Evolutionary conservation across 2,888 invertebrate species (phyloP).

Genomic region (Troglohyphantes excavatus): DNA sequence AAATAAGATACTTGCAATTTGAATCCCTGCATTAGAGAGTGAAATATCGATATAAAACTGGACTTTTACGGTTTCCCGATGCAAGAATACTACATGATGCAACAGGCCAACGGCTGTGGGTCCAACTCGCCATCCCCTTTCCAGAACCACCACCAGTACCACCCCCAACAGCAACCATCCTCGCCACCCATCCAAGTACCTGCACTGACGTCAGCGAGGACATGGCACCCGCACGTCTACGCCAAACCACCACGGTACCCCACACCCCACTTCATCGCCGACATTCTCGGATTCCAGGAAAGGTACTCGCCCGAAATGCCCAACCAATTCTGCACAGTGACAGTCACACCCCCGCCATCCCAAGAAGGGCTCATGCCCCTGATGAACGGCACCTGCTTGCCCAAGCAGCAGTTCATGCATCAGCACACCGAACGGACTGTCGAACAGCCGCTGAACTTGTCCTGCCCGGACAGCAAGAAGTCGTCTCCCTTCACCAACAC

Average conservation of each 20-base stretch:
- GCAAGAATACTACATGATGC: slow-evolving; percentile 77
- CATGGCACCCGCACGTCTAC: slow-evolving; percentile 95
- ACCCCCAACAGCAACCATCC: slow-evolving; percentile 45
- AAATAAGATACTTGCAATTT: not conserved
- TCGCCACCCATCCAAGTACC: slow-evolving; percentile 54
- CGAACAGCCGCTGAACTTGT: slow-evolving; percentile 74
- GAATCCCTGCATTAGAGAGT: not conserved
- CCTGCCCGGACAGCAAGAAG: slow-evolving; percentile 72
- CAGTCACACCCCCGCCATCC: slow-evolving; percentile 15
- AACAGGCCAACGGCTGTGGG: slow-evolving; percentile 73
- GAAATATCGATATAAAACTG: not conserved
- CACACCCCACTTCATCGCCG: slow-evolving; percentile 93
- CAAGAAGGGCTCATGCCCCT: slow-evolving; percentile 37
- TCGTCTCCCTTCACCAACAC: slow-evolving; percentile 44
- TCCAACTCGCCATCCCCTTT: slow-evolving; percentile 71
- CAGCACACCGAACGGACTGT: slow-evolving; percentile 37
- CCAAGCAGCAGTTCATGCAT: slow-evolving; percentile 17
- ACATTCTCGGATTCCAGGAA: slow-evolving; percentile 88
- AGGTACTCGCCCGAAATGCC: slow-evolving; percentile 3
- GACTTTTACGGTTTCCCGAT: slow-evolving; percentile 42
- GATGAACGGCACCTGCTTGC: slow-evolving; percentile 59
- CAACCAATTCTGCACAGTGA: slow-evolving; percentile 47
- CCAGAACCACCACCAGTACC: slow-evolving; percentile 59
- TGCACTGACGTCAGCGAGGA: slow-evolving; percentile 41
- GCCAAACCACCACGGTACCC: slow-evolving; percentile 90